phyloP scores from a whole-genome alignment of 2,888 invertebrate species.

The Leucozona laternaria region DNA sequence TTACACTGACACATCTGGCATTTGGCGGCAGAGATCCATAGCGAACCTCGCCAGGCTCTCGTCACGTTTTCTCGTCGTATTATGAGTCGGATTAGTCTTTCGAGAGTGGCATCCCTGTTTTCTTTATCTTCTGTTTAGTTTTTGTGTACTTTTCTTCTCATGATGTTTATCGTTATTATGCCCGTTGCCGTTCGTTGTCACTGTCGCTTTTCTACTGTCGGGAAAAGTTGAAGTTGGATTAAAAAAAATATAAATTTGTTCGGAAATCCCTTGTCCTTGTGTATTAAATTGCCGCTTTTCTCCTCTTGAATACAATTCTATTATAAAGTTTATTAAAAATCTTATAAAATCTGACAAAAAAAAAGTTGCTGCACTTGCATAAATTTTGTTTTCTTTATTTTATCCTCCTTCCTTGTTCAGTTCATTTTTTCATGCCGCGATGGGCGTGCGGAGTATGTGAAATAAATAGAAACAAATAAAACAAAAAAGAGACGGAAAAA shows the following conservation, averaged over 20 bases:
- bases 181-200: conserved; percentile 3
- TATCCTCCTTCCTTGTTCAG: not conserved
- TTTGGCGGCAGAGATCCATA: too few relatives aligned
- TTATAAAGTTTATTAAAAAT: conserved; percentile 9
- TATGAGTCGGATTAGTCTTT: too few relatives aligned
- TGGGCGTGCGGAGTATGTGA: conserved; percentile 69
- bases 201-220: conserved; percentile 43
- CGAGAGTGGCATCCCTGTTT: not conserved
- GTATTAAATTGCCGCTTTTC: conserved; percentile 32
- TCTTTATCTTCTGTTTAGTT: conserved; percentile 7
- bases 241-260: conserved; percentile 29
- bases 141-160: not conserved
- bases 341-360: not conserved
- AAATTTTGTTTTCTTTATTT: conserved; percentile 49
- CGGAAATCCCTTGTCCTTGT: conserved; percentile 21
- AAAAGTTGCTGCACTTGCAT: conserved; percentile 52
- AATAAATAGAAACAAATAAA: conserved; percentile 39
- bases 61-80: too few relatives aligned
- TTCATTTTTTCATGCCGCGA: conserved; percentile 46
- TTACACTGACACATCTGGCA: too few relatives aligned
- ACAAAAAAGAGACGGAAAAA: conserved; percentile 39
- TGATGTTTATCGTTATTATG: conserved; percentile 15
- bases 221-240: conserved; percentile 39
- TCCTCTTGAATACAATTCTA: conserved; percentile 35
- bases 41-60: too few relatives aligned